A percentile compares a stretch with the other conserved stretches of the same genome.
phyloP scores from a whole-genome alignment of 2,888 invertebrate species.

The Epicampocera succincta region DNA sequence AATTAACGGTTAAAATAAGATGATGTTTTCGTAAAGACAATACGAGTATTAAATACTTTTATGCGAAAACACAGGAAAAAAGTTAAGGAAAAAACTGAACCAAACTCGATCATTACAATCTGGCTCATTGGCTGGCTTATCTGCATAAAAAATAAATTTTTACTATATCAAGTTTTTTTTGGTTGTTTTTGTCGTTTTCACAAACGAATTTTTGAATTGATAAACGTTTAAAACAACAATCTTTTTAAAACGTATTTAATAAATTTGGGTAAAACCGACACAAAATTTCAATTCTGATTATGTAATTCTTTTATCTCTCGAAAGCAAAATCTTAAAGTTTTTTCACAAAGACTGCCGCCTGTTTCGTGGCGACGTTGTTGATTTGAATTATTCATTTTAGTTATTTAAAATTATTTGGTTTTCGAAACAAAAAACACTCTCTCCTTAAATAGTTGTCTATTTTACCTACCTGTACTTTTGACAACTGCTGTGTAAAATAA shows the following conservation, averaged over 20 bases:
- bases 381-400: slow-evolving; percentile 55
- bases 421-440: not conserved
- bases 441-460: not conserved
- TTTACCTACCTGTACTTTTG: slow-evolving; percentile 77
- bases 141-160: slow-evolving; percentile 64
- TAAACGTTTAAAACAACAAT: slow-evolving; percentile 57
- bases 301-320: slow-evolving; percentile 70
- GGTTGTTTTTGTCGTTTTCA: slow-evolving; percentile 71
- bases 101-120: slow-evolving; percentile 59
- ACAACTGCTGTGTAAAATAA: slow-evolving; percentile 75
- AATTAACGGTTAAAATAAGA: slow-evolving; percentile 75
- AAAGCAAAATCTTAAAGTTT: not conserved
- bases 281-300: slow-evolving; percentile 72
- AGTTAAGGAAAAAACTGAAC: slow-evolving; percentile 10
- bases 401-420: not conserved
- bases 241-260: slow-evolving; percentile 46
- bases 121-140: slow-evolving; percentile 57
- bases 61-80: slow-evolving; percentile 9
- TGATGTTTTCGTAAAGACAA: slow-evolving; percentile 3
- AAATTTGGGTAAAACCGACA: slow-evolving; percentile 72
- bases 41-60: slow-evolving; percentile 3
- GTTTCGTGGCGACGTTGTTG: not conserved
- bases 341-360: slow-evolving; percentile 16
- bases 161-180: slow-evolving; percentile 48
- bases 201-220: slow-evolving; percentile 67